Base-by-base conservation (phyloP, 2,888 invertebrate species). In the Drosophila dives region DNA sequence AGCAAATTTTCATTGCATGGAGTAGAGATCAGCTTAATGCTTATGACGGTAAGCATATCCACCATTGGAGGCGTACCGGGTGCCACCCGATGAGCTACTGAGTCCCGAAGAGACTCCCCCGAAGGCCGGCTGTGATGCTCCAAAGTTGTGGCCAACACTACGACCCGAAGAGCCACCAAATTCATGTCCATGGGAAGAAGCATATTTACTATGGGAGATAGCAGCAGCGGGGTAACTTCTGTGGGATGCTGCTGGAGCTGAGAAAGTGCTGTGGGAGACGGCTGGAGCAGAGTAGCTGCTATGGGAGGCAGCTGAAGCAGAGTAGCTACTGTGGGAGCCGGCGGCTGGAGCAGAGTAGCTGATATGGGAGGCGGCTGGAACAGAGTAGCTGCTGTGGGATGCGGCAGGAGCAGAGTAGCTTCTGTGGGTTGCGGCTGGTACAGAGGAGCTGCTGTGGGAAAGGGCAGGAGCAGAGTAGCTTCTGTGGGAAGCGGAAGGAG, bases 51-150 rank as follows among this genome's bases (percentile, higher is more conserved):
- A 90, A 32, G 74, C 76, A 54, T 90, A 91, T 48, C 90, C 91
- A 33, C 90, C 90, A 56, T 90, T 90, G 32, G 85, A 48, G 29
- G 78, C 84, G 53, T 91, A 90, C 23, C 72, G 77, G 36, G 89
- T 88, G 63, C 72, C 86, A 12, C 49, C 58, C 15, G 23, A 49
- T 8, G 77, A 66, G 49, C 64, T 54, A 26, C 69, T 26, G 23
- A 59, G 58, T 1, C 51, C 69, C 8, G 45, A 45, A 48, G 59
- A 40, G 38, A 51, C 36, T 15, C 59, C 59, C 2, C 59, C 68
- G 11, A 38, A 29, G 6, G 26, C 48, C 8, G 48, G 40, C 3
- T 48, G 58, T 1, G 69, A 33, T 49, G 48, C 75, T 11, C 67
- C 83, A 38, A 55, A 65, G 32, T 71, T 64, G 8, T 60, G 64